phyloP scores from a whole-genome alignment of 2,113 vertebrate species.

The Carassius gibelio region DNA sequence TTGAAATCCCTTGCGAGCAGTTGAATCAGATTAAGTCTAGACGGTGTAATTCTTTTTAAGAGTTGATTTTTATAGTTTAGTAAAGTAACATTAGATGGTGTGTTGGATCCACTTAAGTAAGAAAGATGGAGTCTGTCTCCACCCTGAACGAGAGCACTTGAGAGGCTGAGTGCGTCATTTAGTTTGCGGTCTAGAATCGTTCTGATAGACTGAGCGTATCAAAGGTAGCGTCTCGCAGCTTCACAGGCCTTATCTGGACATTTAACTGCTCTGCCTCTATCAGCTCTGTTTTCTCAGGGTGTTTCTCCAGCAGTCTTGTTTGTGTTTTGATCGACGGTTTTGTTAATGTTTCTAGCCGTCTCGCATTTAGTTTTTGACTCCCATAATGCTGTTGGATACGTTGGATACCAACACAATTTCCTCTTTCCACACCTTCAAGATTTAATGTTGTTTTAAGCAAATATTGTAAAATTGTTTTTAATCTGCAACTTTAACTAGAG shows the following conservation, averaged over 20 bases:
- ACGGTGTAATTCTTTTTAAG: constrained; percentile 20
- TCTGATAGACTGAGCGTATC: constrained; percentile 35
- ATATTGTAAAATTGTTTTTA: no score
- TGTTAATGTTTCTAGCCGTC: constrained; percentile 13
- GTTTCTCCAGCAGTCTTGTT: constrained; percentile 50
- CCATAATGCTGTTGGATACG: neutral
- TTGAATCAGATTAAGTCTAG: constrained; percentile 50
- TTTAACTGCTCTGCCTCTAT: constrained; percentile 28
- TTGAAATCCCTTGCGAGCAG: constrained; percentile 29
- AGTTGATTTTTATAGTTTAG: constrained; percentile 22
- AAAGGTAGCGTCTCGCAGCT: constrained; percentile 27
- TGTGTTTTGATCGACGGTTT: constrained; percentile 43
- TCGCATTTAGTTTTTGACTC: neutral
- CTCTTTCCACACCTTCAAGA: neutral
- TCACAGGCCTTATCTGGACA: constrained; percentile 35
- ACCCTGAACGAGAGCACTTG: constrained; percentile 7
- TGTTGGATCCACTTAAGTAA: neutral
- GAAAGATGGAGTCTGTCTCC: constrained; percentile 15
- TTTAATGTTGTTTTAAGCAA: neutral
- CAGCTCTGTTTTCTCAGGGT: constrained; percentile 50
- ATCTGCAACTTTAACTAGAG: no score
- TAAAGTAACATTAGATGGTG: neutral
- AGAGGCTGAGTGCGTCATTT: constrained; percentile 37
- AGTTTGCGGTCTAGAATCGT: constrained; percentile 36
- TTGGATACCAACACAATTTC: neutral